Evolutionary conservation across 2,888 invertebrate genomes (phyloP).

Genomic region (Platycheirus albimanus): DNA sequence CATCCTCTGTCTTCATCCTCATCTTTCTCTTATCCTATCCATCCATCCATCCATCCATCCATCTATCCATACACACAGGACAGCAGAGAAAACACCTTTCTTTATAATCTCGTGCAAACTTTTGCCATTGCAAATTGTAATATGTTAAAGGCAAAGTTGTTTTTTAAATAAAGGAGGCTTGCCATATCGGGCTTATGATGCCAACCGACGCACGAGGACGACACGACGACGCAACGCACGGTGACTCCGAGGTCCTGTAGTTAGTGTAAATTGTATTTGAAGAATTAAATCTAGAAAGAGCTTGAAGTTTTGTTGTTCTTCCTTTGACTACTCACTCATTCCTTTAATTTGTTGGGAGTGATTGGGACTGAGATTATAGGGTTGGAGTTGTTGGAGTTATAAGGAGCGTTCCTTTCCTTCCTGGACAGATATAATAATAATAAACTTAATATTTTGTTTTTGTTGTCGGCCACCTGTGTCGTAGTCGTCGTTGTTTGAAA

Average conservation of each 20-base stretch:
- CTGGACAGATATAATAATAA: conserved; percentile 38
- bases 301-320: conserved; percentile 16
- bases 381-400: too few relatives aligned
- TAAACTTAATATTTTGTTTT: conserved; percentile 52
- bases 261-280: conserved; percentile 39
- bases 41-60: not conserved
- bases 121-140: conserved; percentile 48
- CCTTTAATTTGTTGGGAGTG: not conserved
- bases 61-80: not conserved
- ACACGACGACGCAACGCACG: too few relatives aligned
- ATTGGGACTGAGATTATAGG: too few relatives aligned
- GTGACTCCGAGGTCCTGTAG: too few relatives aligned
- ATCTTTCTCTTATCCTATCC: not conserved
- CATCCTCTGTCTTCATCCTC: too few relatives aligned
- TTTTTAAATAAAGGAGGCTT: conserved; percentile 37
- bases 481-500: too few relatives aligned
- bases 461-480: conserved; percentile 57
- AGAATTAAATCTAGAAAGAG: conserved; percentile 27
- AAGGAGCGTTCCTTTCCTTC: too few relatives aligned
- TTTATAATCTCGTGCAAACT: conserved; percentile 15
- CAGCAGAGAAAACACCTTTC: conserved; percentile 24
- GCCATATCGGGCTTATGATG: not conserved
- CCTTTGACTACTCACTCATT: conserved; percentile 8
- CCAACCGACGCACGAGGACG: too few relatives aligned
- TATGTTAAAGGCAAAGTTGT: conserved; percentile 60